Evolutionary conservation across 2,113 vertebrate species (phyloP).

Genomic region (Rhipidura dahli): DNA sequence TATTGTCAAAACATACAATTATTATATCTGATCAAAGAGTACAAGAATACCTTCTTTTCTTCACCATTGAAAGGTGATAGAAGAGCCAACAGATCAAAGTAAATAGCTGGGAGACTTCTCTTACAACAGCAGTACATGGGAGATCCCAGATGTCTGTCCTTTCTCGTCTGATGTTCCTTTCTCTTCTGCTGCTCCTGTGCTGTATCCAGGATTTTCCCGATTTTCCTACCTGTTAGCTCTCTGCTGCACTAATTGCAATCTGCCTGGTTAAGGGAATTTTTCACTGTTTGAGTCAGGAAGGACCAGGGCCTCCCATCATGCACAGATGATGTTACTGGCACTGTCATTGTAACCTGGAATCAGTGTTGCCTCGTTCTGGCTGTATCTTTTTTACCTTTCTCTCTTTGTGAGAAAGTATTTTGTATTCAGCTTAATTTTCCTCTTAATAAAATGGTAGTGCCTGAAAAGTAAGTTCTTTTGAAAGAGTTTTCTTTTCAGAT

Average conservation of each 20-base stretch:
- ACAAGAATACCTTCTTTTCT: neutral
- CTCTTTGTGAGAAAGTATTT: slow-evolving; percentile 65
- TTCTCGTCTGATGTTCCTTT: neutral
- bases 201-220: neutral
- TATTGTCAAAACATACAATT: neutral
- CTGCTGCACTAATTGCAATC: neutral
- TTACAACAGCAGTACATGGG: neutral
- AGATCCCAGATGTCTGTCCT: neutral
- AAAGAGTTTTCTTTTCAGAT: slow-evolving; percentile 67
- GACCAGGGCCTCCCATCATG: slow-evolving; percentile 16
- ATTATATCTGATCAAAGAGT: neutral
- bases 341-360: slow-evolving; percentile 49
- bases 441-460: slow-evolving; percentile 71
- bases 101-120: neutral
- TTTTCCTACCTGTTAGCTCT: neutral
- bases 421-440: slow-evolving; percentile 61
- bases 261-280: slow-evolving; percentile 13
- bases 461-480: slow-evolving; percentile 69
- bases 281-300: slow-evolving; percentile 14
- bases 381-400: slow-evolving; percentile 68
- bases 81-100: neutral
- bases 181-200: neutral
- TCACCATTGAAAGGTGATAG: neutral
- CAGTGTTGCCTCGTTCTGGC: slow-evolving; percentile 60
- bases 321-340: slow-evolving; percentile 23